phyloP scores from a whole-genome alignment of 2,797 vertebrate species.

The Sebastes goodei region DNA sequence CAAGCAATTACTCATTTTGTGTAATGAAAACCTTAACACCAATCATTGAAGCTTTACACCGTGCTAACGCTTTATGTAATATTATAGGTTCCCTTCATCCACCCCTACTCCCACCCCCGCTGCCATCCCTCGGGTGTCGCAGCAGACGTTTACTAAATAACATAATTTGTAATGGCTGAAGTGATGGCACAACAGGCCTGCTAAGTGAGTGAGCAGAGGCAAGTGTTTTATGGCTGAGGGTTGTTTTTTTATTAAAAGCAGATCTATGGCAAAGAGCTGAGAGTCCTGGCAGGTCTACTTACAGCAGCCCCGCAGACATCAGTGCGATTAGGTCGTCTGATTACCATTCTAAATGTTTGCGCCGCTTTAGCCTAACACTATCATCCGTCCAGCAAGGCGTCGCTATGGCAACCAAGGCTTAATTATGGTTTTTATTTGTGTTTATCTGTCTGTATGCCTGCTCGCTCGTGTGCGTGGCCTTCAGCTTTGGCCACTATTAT shows the following conservation, averaged over 20 bases:
- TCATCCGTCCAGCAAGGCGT: constrained; percentile 68
- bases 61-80: constrained; percentile 84
- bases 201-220: constrained; percentile 76
- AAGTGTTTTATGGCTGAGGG: constrained; percentile 57
- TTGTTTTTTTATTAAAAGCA: constrained; percentile 50
- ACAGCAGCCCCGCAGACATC: constrained; percentile 54
- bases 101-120: constrained; percentile 55
- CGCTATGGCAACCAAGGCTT: constrained; percentile 79
- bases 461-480: neutral
- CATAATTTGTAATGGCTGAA: constrained; percentile 86
- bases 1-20: constrained; percentile 88
- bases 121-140: constrained; percentile 78
- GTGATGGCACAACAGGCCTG: constrained; percentile 77
- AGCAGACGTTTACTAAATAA: constrained; percentile 86
- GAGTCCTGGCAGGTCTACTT: constrained; percentile 56
- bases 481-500: constrained; percentile 27
- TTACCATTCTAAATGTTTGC: constrained; percentile 76
- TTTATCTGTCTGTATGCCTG: constrained; percentile 13
- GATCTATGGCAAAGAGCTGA: constrained; percentile 47
- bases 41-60: constrained; percentile 83
- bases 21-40: constrained; percentile 88
- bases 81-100: constrained; percentile 82
- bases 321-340: constrained; percentile 69
- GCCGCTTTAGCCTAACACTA: constrained; percentile 47
- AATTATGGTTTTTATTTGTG: constrained; percentile 74